Evolutionary conservation across 2,797 vertebrate genomes (phyloP).

Genomic region (Epinephelus awoara): DNA sequence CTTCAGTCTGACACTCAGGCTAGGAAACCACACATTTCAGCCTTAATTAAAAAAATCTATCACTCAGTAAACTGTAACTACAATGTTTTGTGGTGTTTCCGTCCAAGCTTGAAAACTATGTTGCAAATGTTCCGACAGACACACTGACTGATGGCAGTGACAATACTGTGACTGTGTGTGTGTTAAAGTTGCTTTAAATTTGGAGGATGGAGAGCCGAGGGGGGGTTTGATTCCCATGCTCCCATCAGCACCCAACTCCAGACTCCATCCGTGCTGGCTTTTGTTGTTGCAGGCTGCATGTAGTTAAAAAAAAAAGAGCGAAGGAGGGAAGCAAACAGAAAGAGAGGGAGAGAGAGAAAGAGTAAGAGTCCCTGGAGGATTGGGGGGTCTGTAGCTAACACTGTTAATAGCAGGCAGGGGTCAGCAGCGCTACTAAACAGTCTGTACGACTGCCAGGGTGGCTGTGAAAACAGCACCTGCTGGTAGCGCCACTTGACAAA

Average conservation of each 20-base stretch:
- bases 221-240: constrained; percentile 87
- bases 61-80: not conserved
- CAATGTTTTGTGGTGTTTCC: constrained; percentile 11
- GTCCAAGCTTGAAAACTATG: constrained; percentile 48
- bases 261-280: constrained; percentile 81
- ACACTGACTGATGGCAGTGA: constrained; percentile 70
- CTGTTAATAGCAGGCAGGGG: constrained; percentile 97
- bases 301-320: constrained; percentile 76
- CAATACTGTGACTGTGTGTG: constrained; percentile 46
- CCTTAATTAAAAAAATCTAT: not conserved
- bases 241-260: constrained; percentile 85
- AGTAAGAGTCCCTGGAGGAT: constrained; percentile 90
- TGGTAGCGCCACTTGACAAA: constrained; percentile 94
- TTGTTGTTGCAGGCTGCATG: constrained; percentile 87
- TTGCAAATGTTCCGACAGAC: constrained; percentile 61
- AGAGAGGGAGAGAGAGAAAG: constrained; percentile 78
- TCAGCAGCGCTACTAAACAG: constrained; percentile 98
- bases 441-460: constrained; percentile 99
- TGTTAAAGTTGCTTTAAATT: constrained; percentile 66
- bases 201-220: constrained; percentile 51
- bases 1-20: no score
- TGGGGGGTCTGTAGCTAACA: constrained; percentile 86
- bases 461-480: constrained; percentile 99
- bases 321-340: constrained; percentile 78
- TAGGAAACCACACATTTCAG: not conserved